Conservation (phyloP, 2,797 vertebrate species). For the Microchirus variegatus region DNA sequence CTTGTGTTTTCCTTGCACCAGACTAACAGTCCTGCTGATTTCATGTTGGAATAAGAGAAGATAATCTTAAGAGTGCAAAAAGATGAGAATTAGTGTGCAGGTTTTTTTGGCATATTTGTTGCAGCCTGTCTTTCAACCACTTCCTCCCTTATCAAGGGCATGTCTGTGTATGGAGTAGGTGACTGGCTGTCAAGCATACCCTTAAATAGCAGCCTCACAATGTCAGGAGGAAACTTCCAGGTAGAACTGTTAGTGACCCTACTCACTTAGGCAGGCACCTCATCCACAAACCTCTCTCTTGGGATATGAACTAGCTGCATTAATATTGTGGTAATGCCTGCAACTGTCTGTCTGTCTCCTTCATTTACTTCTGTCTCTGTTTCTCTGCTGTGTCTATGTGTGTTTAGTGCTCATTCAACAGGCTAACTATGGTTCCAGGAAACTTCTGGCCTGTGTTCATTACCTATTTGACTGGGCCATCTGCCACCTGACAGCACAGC, state of each 20-base stretch:
- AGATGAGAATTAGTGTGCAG: too few relatives aligned
- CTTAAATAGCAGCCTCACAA: background rate
- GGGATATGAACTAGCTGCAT: slow-evolving; percentile 31
- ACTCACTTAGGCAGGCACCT: slow-evolving; percentile 24
- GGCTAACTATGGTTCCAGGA: slow-evolving; percentile 12
- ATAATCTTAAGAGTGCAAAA: too few relatives aligned
- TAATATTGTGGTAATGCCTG: slow-evolving; percentile 27
- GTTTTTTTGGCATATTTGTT: slow-evolving; percentile 13
- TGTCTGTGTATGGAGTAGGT: slow-evolving; percentile 42
- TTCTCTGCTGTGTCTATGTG: slow-evolving; percentile 15
- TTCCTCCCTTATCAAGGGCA: slow-evolving; percentile 5
- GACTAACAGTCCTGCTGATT: background rate
- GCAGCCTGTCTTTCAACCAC: slow-evolving; percentile 10
- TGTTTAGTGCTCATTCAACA: slow-evolving; percentile 44
- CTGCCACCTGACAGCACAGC: slow-evolving; percentile 47
- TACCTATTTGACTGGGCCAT: slow-evolving; percentile 47
- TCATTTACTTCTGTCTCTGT: slow-evolving; percentile 5
- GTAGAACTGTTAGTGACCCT: slow-evolving; percentile 15
- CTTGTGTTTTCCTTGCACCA: too few relatives aligned
- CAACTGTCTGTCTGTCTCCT: slow-evolving; percentile 18
- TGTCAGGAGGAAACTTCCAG: slow-evolving; percentile 5
- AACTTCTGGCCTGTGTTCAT: slow-evolving; percentile 20
- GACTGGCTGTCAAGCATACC: slow-evolving; percentile 36
- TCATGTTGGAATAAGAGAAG: background rate
- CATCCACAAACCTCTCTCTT: slow-evolving; percentile 19